phyloP scores from a whole-genome alignment of 2,113 vertebrate species.

The Elephas maximus region DNA sequence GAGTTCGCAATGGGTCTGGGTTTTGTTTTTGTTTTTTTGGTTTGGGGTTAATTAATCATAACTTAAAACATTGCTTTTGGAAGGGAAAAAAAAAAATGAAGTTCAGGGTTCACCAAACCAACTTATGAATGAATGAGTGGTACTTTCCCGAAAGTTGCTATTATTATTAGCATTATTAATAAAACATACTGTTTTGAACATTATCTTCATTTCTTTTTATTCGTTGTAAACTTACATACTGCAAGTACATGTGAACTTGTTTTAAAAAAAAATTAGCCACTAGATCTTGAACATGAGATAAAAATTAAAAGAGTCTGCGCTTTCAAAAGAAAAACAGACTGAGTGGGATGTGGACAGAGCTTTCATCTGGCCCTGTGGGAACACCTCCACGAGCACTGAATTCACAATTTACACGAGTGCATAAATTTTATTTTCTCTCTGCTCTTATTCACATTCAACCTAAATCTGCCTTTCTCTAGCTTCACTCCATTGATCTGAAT shows the following conservation, averaged over 20 bases:
- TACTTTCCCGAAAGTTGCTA: neutral
- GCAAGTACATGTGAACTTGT: neutral
- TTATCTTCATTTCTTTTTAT: neutral
- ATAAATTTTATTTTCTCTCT: neutral
- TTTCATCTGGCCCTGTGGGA: neutral
- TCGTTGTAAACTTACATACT: neutral
- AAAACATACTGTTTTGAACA: neutral
- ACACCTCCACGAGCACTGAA: neutral
- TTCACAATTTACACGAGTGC: neutral
- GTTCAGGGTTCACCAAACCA: conserved; percentile 1
- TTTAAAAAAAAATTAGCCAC: neutral
- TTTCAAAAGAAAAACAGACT: neutral
- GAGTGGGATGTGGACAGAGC: too few relatives aligned
- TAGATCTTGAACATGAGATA: neutral
- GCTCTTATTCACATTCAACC: neutral
- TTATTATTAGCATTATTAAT: neutral
- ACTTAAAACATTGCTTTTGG: neutral
- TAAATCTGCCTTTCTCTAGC: neutral
- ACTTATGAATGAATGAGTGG: neutral
- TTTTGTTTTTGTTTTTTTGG: too few relatives aligned
- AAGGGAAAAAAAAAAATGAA: conserved; percentile 23
- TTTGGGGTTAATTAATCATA: neutral
- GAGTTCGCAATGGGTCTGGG: too few relatives aligned
- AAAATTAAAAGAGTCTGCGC: neutral
- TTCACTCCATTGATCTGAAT: neutral